A percentile compares a stretch with the other conserved stretches of the same genome.
Evolutionary conservation across 2,888 invertebrate genomes (phyloP).

Genomic region (Lottia scabra): DNA sequence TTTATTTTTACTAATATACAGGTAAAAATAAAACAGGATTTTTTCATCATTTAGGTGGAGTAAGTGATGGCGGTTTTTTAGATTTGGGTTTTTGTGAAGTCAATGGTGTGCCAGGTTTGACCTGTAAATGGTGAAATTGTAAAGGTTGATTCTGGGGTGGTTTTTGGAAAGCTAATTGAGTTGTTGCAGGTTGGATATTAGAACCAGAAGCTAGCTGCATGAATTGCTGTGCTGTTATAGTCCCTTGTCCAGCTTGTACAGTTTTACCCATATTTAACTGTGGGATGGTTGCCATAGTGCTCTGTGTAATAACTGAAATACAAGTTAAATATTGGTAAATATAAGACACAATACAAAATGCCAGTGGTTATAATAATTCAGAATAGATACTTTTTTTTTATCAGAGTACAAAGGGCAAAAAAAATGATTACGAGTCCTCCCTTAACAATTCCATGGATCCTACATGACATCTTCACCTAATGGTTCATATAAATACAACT

Average conservation of each 20-base stretch:
- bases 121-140: conserved; percentile 48
- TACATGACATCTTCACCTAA: no score
- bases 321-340: background rate
- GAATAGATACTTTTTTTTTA: no score
- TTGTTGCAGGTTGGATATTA: conserved; percentile 25
- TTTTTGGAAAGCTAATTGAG: conserved; percentile 48
- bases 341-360: background rate
- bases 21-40: no score
- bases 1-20: no score
- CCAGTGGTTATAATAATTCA: no score
- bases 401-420: no score
- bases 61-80: background rate
- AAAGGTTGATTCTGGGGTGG: conserved; percentile 31
- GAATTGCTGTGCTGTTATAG: conserved; percentile 48
- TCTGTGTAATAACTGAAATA: conserved; percentile 39
- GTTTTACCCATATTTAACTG: conserved; percentile 42
- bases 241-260: conserved; percentile 33
- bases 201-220: conserved; percentile 44
- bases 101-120: conserved; percentile 34
- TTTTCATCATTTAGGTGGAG: background rate
- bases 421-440: no score
- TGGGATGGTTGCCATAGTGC: conserved; percentile 42
- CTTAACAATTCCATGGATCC: no score
- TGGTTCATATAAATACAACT: no score
- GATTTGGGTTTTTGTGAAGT: background rate